Evolutionary conservation across 1,140 invertebrate species (phyloP).

Genomic region (Pristionchus pacificus): DNA sequence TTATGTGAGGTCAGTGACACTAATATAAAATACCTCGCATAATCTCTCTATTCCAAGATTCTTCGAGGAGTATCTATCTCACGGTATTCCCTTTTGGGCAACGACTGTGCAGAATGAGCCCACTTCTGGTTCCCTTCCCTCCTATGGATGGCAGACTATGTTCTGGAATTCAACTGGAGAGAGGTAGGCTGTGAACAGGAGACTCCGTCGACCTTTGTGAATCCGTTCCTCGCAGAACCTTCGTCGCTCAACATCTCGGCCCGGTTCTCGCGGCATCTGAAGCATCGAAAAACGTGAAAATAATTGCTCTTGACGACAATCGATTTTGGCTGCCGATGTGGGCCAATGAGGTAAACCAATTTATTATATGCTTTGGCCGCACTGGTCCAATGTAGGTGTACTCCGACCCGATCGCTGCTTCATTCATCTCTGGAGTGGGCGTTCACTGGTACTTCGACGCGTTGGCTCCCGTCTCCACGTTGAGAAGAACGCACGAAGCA

Average conservation of each 20-base stretch:
- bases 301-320: conserved; percentile 53
- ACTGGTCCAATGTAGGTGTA: conserved; percentile 15
- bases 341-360: conserved; percentile 60
- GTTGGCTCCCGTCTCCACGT: neutral
- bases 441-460: conserved; percentile 20
- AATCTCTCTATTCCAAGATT: conserved; percentile 56
- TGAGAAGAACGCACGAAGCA: conserved; percentile 18
- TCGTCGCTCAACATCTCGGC: conserved; percentile 42
- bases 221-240: conserved; percentile 25
- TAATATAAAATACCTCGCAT: conserved; percentile 8
- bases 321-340: conserved; percentile 65
- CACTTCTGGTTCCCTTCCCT: conserved; percentile 48
- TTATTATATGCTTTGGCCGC: neutral
- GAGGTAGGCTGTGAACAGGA: no score
- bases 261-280: conserved; percentile 31
- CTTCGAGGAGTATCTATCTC: conserved; percentile 64
- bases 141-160: conserved; percentile 69
- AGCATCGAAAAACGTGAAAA: conserved; percentile 37
- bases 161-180: conserved; percentile 1
- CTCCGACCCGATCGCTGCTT: conserved; percentile 11
- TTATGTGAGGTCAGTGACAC: conserved; percentile 65
- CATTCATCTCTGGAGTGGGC: conserved; percentile 14
- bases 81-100: conserved; percentile 66
- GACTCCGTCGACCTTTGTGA: no score
- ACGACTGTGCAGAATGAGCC: conserved; percentile 68